phyloP scores from a whole-genome alignment of 2,113 vertebrate genomes.

The Albula glossodonta region DNA sequence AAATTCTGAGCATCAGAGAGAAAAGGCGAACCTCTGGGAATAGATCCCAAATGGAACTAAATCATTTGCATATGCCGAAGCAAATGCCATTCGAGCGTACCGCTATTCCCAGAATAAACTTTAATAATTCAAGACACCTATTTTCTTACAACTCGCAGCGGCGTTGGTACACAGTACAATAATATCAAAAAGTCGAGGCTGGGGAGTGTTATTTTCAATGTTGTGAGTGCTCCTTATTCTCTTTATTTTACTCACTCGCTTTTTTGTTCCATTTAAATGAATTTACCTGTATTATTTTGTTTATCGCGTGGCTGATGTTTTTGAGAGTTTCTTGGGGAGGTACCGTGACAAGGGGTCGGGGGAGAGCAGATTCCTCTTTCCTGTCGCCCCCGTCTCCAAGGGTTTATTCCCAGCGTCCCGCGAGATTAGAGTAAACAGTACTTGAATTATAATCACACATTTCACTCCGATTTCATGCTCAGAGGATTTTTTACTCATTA shows the following conservation, averaged over 20 bases:
- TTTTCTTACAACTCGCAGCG: slow-evolving; percentile 58
- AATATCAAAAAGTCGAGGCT: slow-evolving; percentile 49
- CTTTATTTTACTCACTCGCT: neutral
- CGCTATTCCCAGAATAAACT: slow-evolving; percentile 70
- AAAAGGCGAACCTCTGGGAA: slow-evolving; percentile 75
- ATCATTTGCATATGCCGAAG: slow-evolving; percentile 82
- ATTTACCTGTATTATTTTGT: neutral
- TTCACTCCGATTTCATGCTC: slow-evolving; percentile 84
- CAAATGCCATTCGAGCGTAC: slow-evolving; percentile 70
- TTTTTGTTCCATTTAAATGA: neutral
- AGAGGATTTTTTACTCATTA: slow-evolving; percentile 80
- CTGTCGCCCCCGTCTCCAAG: slow-evolving; percentile 59
- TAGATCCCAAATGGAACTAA: slow-evolving; percentile 82
- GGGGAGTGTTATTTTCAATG: slow-evolving; percentile 29
- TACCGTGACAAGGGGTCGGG: slow-evolving; percentile 1
- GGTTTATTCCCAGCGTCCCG: slow-evolving; percentile 65
- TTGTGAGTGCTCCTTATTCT: slow-evolving; percentile 43
- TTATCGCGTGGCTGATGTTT: slow-evolving; percentile 2
- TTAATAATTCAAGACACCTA: slow-evolving; percentile 78
- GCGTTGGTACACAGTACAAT: slow-evolving; percentile 53
- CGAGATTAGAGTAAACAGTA: slow-evolving; percentile 74
- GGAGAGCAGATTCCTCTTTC: slow-evolving; percentile 46
- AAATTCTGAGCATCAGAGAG: slow-evolving; percentile 74
- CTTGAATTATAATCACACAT: slow-evolving; percentile 86
- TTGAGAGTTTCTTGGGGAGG: slow-evolving; percentile 7